A percentile compares a stretch with the other conserved stretches of the same genome.
Conservation (phyloP, 2,888 invertebrate species). For the Mesorhabditis spiculigera region DNA sequence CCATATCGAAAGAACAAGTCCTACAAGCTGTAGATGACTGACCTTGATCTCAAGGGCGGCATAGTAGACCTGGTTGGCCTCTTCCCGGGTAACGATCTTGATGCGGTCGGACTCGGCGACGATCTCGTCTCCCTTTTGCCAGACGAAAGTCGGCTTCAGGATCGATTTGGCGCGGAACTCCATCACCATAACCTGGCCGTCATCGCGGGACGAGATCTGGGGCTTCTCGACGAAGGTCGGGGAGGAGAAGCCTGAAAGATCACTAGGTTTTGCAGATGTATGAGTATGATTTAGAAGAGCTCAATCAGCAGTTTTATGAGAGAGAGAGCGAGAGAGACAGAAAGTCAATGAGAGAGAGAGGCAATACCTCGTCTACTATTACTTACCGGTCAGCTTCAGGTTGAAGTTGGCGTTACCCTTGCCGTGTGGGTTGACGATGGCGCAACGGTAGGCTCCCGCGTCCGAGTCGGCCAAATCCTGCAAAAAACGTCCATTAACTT, state of each 20-base stretch:
- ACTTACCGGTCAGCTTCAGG: slow-evolving; percentile 56
- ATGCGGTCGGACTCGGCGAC: slow-evolving; percentile 58
- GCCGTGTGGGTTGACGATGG: slow-evolving; percentile 59
- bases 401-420: slow-evolving; percentile 60
- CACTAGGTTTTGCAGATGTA: not conserved
- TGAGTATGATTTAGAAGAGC: too few relatives aligned
- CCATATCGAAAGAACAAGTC: not conserved
- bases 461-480: slow-evolving; percentile 58
- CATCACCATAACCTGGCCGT: slow-evolving; percentile 93
- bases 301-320: too few relatives aligned
- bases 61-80: slow-evolving; percentile 51
- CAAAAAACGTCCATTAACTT: slow-evolving; percentile 14
- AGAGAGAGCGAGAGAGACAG: too few relatives aligned
- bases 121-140: slow-evolving; percentile 83
- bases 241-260: slow-evolving; percentile 53
- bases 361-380: not conserved
- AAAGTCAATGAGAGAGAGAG: not conserved
- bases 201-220: slow-evolving; percentile 95
- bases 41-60: slow-evolving; percentile 57
- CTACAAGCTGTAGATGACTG: not conserved
- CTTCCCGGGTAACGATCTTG: slow-evolving; percentile 50
- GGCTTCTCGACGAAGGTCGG: slow-evolving; percentile 98
- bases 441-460: slow-evolving; percentile 58
- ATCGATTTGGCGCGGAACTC: slow-evolving; percentile 86
- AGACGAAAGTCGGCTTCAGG: slow-evolving; percentile 88